Conservation (phyloP, 2,888 invertebrate genomes). For the Eupithecia abbreviata region DNA sequence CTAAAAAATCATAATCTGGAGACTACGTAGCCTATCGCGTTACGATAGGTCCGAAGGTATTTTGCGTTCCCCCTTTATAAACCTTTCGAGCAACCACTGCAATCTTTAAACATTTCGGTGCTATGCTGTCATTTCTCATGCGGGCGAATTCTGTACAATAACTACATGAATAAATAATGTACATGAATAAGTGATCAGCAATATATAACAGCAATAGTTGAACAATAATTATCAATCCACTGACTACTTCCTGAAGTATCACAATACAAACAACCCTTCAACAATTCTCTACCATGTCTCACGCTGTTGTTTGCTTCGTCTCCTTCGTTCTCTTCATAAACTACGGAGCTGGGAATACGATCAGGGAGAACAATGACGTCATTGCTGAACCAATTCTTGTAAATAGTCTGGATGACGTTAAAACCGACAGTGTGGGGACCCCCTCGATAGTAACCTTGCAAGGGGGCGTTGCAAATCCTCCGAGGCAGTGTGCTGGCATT, state of each 20-base stretch:
- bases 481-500: slow-evolving; percentile 30
- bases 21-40: neutral
- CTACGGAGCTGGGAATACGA: slow-evolving; percentile 25
- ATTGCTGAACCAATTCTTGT: slow-evolving; percentile 10
- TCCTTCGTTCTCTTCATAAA: slow-evolving; percentile 21
- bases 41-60: neutral
- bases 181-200: slow-evolving; percentile 1
- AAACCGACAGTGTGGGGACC: slow-evolving; percentile 11
- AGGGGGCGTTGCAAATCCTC: slow-evolving; percentile 18
- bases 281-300: slow-evolving; percentile 13
- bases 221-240: slow-evolving; percentile 15
- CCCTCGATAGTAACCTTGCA: slow-evolving; percentile 29
- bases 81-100: neutral
- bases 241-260: slow-evolving; percentile 8
- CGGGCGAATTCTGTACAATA: slow-evolving; percentile 23
- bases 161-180: slow-evolving; percentile 7
- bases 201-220: slow-evolving; percentile 24
- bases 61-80: slow-evolving; percentile 18
- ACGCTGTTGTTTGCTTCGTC: slow-evolving; percentile 17
- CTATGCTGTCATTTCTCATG: slow-evolving; percentile 9
- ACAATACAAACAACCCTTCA: neutral
- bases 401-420: slow-evolving; percentile 2
- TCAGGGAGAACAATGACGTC: slow-evolving; percentile 17
- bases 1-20: neutral
- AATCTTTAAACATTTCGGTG: slow-evolving; percentile 14